A percentile compares a stretch with the other conserved stretches of the same genome.
These are phyloP conservation scores for Mesaphorura yosii DNA, from an alignment of 1,140 invertebrate species.

Conservation along the genomic window DNA sequence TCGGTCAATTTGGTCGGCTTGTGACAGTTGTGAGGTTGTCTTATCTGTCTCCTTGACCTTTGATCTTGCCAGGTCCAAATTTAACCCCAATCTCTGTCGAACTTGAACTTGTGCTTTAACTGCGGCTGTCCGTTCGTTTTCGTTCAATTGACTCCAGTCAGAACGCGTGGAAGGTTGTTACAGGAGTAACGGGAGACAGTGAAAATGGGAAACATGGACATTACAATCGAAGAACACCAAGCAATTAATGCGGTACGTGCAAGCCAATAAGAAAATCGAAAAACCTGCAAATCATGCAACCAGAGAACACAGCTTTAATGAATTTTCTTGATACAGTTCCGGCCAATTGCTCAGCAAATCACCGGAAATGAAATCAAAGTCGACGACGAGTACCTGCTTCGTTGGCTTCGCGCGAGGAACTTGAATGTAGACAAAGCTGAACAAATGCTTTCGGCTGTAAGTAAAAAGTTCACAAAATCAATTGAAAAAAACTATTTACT, in stretches of 20 bases:
- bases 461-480: background rate
- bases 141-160: too few species aligned
- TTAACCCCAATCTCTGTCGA: too few species aligned
- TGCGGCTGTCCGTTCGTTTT: too few species aligned
- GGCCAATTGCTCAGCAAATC: background rate
- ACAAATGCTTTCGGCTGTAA: constrained; percentile 8
- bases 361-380: background rate
- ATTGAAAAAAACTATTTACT: background rate
- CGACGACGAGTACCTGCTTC: background rate
- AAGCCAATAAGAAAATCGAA: background rate
- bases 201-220: background rate
- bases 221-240: background rate
- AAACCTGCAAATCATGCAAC: background rate
- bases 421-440: constrained; percentile 11
- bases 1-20: too few species aligned
- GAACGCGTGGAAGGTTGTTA: too few species aligned
- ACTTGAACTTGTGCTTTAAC: too few species aligned
- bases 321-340: background rate
- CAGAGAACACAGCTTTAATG: background rate
- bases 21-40: too few species aligned
- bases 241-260: background rate
- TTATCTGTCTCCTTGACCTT: too few species aligned
- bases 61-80: too few species aligned
- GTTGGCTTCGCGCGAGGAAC: constrained; percentile 14
- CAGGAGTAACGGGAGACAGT: too few species aligned